A percentile compares a stretch with the other conserved stretches of the same genome.
Conservation (phyloP, 1,140 invertebrate species). For the Pentalonia nigronervosa region DNA sequence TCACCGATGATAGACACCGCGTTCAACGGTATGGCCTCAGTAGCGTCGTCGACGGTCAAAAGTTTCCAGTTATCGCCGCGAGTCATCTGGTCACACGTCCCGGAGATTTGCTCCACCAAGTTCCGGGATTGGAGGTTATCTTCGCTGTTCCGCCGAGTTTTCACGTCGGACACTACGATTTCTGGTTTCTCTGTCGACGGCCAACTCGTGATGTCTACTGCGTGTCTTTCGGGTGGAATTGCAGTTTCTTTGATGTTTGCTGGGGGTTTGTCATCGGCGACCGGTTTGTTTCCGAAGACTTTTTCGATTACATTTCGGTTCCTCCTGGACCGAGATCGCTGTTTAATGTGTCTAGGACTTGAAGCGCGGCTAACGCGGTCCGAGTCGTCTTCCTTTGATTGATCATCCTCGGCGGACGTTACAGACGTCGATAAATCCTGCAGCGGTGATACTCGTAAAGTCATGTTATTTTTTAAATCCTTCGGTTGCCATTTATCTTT, state of each 20-base stretch:
- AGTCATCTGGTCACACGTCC: neutral
- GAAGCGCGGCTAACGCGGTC: neutral
- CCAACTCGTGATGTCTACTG: neutral
- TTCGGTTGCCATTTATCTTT: neutral
- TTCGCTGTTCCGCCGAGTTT: neutral
- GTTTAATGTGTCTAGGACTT: neutral
- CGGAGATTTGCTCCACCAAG: neutral
- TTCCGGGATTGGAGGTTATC: neutral
- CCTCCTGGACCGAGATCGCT: constrained; percentile 36
- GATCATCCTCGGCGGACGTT: too few species aligned
- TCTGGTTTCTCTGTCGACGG: neutral
- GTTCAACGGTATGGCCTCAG: neutral
- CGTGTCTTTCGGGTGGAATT: neutral
- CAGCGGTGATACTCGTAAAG: neutral
- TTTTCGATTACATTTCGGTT: neutral
- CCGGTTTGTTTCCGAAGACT: neutral
- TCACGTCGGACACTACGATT: neutral
- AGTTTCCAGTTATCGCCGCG: neutral
- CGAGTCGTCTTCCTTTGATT: neutral
- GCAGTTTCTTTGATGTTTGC: neutral
- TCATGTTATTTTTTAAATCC: neutral
- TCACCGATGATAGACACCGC: neutral
- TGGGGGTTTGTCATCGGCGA: neutral
- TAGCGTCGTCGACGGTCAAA: neutral
- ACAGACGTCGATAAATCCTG: neutral